Evolutionary conservation across 2,888 invertebrate genomes (phyloP).

Genomic region (Perithous albicinctus): DNA sequence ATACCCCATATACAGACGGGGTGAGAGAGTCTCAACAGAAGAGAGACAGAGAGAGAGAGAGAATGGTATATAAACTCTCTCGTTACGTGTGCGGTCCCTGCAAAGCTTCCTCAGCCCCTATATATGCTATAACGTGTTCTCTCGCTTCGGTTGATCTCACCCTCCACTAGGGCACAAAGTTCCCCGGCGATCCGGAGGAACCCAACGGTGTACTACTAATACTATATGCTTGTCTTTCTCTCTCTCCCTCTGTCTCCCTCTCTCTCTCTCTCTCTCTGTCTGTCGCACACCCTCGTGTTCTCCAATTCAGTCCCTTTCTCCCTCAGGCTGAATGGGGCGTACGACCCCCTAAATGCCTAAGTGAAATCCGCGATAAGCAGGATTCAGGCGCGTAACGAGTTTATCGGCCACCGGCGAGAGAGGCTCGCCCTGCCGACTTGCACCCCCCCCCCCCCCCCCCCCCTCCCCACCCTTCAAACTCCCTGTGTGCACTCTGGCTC

Average conservation of each 20-base stretch:
- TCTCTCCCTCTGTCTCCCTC: slow-evolving; percentile 15
- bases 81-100: slow-evolving; percentile 49
- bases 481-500: slow-evolving; percentile 54
- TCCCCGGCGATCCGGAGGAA: slow-evolving; percentile 40
- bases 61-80: slow-evolving; percentile 50
- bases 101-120: slow-evolving; percentile 31
- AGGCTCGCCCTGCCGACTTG: slow-evolving; percentile 46
- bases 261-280: slow-evolving; percentile 19
- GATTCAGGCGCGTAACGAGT: slow-evolving; percentile 82
- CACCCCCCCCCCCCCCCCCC: slow-evolving; percentile 21
- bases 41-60: slow-evolving; percentile 37
- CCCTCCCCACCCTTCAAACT: neutral
- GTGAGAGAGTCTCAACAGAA: neutral
- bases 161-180: slow-evolving; percentile 55
- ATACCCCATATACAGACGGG: slow-evolving; percentile 1
- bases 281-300: slow-evolving; percentile 21
- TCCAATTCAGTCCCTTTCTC: slow-evolving; percentile 38
- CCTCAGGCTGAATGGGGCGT: slow-evolving; percentile 46
- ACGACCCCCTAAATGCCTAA: slow-evolving; percentile 70
- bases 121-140: slow-evolving; percentile 42
- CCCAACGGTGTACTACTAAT: slow-evolving; percentile 7
- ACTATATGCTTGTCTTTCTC: neutral
- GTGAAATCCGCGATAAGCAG: slow-evolving; percentile 80
- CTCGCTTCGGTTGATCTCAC: slow-evolving; percentile 63
- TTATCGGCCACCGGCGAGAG: slow-evolving; percentile 75